Conservation (phyloP, 1,140 invertebrate species). For the Drosophila sturtevanti region DNA sequence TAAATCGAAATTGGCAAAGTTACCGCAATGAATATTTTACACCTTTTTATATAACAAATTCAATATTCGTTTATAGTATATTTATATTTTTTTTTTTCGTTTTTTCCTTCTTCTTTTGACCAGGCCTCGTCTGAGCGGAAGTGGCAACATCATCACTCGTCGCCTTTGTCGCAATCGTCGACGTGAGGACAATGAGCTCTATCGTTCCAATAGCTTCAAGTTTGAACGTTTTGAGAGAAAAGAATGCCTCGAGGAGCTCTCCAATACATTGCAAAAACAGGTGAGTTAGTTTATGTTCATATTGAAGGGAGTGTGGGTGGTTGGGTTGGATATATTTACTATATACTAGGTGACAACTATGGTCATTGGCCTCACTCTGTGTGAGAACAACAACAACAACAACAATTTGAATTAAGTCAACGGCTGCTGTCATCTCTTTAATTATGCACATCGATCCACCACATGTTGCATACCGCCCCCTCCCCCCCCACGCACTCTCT, state of each 20-base stretch:
- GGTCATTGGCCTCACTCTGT: constrained; percentile 24
- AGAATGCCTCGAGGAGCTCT: constrained; percentile 85
- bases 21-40: background rate
- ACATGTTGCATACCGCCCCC: constrained; percentile 71
- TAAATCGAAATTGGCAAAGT: background rate
- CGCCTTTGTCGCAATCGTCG: constrained; percentile 87
- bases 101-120: background rate
- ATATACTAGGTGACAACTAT: background rate
- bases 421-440: constrained; percentile 18
- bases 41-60: background rate
- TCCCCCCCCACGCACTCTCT: no score
- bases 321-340: no score
- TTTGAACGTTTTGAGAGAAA: constrained; percentile 90
- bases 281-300: constrained; percentile 70
- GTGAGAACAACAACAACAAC: background rate
- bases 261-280: constrained; percentile 84
- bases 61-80: background rate
- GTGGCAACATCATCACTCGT: constrained; percentile 84
- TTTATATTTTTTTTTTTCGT: background rate
- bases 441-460: constrained; percentile 36
- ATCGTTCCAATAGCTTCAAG: constrained; percentile 92
- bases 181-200: constrained; percentile 91
- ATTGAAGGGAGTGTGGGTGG: no score
- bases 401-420: constrained; percentile 21
- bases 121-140: constrained; percentile 68